Percentiles rank a stretch among this genome's conserved stretches.
These are phyloP conservation scores for Apantesis nais DNA, from an alignment of 2,888 invertebrate genomes.

Conservation along the genomic window DNA sequence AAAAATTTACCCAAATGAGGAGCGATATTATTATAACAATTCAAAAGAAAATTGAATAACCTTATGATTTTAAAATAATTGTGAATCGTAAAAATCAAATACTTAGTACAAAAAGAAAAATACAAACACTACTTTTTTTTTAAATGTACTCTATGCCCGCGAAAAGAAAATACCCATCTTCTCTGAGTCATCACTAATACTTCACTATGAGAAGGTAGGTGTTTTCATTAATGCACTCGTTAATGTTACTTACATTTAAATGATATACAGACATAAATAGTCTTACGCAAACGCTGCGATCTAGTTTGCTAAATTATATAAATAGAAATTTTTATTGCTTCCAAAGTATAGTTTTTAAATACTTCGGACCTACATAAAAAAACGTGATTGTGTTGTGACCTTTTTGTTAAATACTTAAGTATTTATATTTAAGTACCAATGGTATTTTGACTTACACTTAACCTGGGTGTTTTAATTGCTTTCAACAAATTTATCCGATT, in stretches of 20 bases:
- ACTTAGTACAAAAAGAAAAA: too few relatives aligned
- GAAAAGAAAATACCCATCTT: not conserved
- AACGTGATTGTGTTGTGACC: not conserved
- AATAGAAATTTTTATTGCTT: slow-evolving; percentile 7
- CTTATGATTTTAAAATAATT: too few relatives aligned
- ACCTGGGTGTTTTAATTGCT: slow-evolving; percentile 1
- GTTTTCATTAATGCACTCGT: not conserved
- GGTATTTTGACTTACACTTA: not conserved
- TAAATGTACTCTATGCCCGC: not conserved
- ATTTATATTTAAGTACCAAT: not conserved
- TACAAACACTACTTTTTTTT: too few relatives aligned
- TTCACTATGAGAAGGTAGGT: too few relatives aligned
- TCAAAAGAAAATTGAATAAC: too few relatives aligned
- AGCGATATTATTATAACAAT: too few relatives aligned
- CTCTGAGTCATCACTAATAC: not conserved
- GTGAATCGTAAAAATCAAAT: too few relatives aligned
- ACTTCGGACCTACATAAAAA: not conserved
- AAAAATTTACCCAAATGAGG: too few relatives aligned
- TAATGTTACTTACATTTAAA: not conserved
- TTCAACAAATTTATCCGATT: slow-evolving; percentile 27
- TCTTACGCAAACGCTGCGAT: slow-evolving; percentile 8
- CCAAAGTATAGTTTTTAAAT: slow-evolving; percentile 4
- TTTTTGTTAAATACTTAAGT: not conserved
- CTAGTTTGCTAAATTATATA: slow-evolving; percentile 12
- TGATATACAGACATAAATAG: slow-evolving; percentile 4